Evolutionary conservation across 2,888 invertebrate genomes (phyloP).

Genomic region (Chironomus riparius): DNA sequence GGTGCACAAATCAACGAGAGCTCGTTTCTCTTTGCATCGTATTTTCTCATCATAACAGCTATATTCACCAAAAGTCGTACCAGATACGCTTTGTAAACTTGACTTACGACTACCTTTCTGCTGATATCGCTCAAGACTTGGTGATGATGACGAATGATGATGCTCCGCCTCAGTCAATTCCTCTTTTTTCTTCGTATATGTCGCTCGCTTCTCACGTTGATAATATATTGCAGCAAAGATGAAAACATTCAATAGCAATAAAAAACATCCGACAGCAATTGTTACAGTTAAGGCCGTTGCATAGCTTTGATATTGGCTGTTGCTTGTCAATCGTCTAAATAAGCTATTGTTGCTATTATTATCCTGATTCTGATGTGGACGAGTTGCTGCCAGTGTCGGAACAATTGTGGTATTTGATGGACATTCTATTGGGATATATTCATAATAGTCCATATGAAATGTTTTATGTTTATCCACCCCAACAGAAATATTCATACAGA

Average conservation of each 20-base stretch:
- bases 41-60: conserved; percentile 57
- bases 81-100: conserved; percentile 46
- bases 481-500: too few relatives aligned
- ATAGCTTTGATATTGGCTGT: conserved; percentile 76
- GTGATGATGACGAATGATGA: conserved; percentile 50
- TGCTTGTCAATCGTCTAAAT: conserved; percentile 62
- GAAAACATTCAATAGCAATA: conserved; percentile 68
- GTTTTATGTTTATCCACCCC: too few relatives aligned
- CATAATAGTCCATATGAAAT: too few relatives aligned
- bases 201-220: conserved; percentile 58
- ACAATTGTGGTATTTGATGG: conserved; percentile 53
- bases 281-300: conserved; percentile 82
- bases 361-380: conserved; percentile 32
- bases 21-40: conserved; percentile 47
- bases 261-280: conserved; percentile 75
- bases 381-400: conserved; percentile 38
- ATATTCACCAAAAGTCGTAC: conserved; percentile 51
- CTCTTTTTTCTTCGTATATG: conserved; percentile 65
- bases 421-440: conserved; percentile 45
- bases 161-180: conserved; percentile 65
- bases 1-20: conserved; percentile 49
- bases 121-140: conserved; percentile 34
- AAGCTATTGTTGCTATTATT: conserved; percentile 52
- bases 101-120: conserved; percentile 43
- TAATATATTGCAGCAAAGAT: conserved; percentile 86